Evolutionary conservation across 2,888 invertebrate species (phyloP).

Genomic region (Meiosimyza platycephala): DNA sequence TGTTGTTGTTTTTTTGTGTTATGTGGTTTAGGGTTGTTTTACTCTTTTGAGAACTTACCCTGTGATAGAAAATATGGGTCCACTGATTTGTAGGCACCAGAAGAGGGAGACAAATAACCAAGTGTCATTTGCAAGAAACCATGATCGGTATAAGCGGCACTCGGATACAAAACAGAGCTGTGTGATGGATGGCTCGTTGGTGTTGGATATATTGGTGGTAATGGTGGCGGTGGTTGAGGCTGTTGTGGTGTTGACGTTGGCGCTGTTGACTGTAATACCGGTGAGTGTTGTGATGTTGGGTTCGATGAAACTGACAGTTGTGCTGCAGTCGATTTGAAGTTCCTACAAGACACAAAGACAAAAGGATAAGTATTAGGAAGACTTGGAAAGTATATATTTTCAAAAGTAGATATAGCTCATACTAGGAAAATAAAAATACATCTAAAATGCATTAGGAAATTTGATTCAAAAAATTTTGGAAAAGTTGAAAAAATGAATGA

Average conservation of each 20-base stretch:
- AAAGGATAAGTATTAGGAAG: no score
- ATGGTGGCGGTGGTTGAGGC: constrained; percentile 37
- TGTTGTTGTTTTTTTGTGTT: constrained; percentile 25
- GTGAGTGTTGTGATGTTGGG: neutral
- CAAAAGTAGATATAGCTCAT: no score
- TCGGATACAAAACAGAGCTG: constrained; percentile 63
- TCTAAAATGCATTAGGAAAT: no score
- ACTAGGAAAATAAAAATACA: no score
- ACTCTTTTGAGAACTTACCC: constrained; percentile 68
- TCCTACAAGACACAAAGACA: neutral
- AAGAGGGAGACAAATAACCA: constrained; percentile 74
- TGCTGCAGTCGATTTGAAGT: constrained; percentile 27
- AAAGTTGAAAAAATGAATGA: no score
- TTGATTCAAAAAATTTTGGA: no score
- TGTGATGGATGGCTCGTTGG: constrained; percentile 50
- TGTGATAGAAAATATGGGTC: constrained; percentile 80
- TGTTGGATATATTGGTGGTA: constrained; percentile 44
- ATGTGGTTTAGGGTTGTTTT: constrained; percentile 23
- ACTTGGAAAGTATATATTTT: neutral
- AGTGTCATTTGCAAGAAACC: constrained; percentile 78
- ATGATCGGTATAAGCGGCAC: constrained; percentile 65
- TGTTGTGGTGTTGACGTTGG: constrained; percentile 28
- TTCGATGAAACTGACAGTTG: constrained; percentile 9
- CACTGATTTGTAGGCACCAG: constrained; percentile 77
- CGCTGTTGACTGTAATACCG: neutral